Percentiles rank a stretch among this genome's conserved stretches.
Evolutionary conservation across 2,113 vertebrate genomes (phyloP).

Genomic region (Antechinus stuartii): DNA sequence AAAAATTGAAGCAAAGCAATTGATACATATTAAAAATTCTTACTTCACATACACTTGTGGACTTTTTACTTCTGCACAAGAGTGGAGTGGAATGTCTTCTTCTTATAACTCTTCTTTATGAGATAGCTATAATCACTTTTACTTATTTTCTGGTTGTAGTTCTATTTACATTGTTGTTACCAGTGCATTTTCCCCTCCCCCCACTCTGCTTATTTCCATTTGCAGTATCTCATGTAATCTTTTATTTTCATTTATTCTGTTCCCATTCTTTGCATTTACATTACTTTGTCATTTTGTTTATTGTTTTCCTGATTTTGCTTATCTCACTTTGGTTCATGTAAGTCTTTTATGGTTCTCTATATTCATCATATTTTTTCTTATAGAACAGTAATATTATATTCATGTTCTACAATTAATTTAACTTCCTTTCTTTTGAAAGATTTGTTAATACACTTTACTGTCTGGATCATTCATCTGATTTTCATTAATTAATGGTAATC

Average conservation of each 20-base stretch:
- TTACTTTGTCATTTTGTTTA: not conserved
- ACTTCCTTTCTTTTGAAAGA: not conserved
- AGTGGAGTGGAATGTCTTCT: not conserved
- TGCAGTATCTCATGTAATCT: not conserved
- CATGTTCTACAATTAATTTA: not conserved
- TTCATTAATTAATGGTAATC: not conserved
- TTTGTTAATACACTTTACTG: not conserved
- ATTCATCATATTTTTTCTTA: conserved; percentile 1
- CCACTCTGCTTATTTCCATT: not conserved
- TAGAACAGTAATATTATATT: not conserved
- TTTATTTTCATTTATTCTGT: not conserved
- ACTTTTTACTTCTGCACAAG: not conserved
- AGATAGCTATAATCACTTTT: not conserved
- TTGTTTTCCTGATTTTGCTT: not conserved
- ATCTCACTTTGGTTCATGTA: not conserved
- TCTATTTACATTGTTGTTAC: not conserved
- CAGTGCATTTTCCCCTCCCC: not conserved
- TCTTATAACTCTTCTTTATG: not conserved
- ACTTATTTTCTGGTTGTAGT: not conserved
- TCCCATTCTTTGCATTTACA: not conserved
- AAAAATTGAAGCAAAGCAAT: not conserved
- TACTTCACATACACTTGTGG: not conserved
- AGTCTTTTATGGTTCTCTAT: not conserved
- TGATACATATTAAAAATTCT: not conserved
- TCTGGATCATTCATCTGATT: not conserved